Evolutionary conservation across 2,888 invertebrate species (phyloP), one percentile per base, ranked within the genome.

Genomic region (Meghimatium bilineatum): DNA sequence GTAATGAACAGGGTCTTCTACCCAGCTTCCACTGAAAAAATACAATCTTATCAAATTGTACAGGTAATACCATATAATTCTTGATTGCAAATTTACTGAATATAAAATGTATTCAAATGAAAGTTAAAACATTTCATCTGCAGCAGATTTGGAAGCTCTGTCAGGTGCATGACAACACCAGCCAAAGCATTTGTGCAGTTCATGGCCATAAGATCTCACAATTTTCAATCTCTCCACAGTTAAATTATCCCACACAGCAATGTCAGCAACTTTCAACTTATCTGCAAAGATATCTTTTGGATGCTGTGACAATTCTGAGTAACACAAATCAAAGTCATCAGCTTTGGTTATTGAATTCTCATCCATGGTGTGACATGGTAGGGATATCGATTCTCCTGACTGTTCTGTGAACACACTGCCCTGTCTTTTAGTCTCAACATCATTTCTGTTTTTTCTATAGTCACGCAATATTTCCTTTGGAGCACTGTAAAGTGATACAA

Each of bases 171-270:
- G 52, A 52, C 74, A 74, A 52, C 74, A 74, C 74, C 49, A 74
- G 5, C 74, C 74, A 52, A 29, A 32, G 52, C 74, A 74, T 20
- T 56, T 74, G 32, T 26, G 14, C 3, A 52, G 3, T 32, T 49
- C 52, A 52, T 74, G 74, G n/a, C 74, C 34, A 52, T 74, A 52
- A 32, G 74, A 74, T 52, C 74, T 74, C 74, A 74, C 38, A 34
- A 67, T 75, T 32, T 44, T 75, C 76, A 82, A 29, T 66, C 66
- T 60, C 8, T 76, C 67, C 14, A 14, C 14, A n/a, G 75, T 44
- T 36, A 82, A 44, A 1, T 82, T 49, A 52, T 82, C 76, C 82
- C 82, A 82, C 20, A 82, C 34, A 34, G 82, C 75, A 66, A 82
- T 82, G 36, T 82, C 52, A 1, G 82, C 75, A 75, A 76, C 36